Conservation (phyloP, 1,140 invertebrate genomes). For the Eupristina koningsbergeri region DNA sequence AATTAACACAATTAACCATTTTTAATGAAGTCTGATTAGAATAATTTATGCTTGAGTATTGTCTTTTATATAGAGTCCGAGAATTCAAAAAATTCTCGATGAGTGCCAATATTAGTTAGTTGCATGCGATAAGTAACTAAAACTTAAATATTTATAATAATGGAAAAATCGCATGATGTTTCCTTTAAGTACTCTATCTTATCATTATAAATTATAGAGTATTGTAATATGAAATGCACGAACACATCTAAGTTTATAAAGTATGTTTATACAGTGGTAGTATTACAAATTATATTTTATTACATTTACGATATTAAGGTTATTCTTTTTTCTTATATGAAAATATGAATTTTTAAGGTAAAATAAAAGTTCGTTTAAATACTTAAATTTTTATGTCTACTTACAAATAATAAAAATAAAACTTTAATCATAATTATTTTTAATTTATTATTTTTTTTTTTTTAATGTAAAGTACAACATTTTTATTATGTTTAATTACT, state of each 20-base stretch:
- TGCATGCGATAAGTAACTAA: not conserved
- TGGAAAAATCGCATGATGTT: constrained; percentile 7
- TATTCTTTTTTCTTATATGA: too few species aligned
- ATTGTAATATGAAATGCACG: not conserved
- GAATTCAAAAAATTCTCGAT: constrained; percentile 22
- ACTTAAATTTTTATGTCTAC: too few species aligned
- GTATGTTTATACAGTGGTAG: not conserved
- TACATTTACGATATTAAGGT: too few species aligned
- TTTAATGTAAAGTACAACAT: too few species aligned
- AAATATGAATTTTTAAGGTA: too few species aligned
- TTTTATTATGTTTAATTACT: too few species aligned
- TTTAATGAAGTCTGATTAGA: not conserved
- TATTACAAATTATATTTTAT: not conserved
- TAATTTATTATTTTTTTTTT: too few species aligned
- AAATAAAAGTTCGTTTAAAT: too few species aligned
- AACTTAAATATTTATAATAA: not conserved
- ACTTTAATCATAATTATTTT: too few species aligned
- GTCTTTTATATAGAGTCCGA: constrained; percentile 14
- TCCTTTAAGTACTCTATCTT: constrained; percentile 4
- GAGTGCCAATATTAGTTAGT: constrained; percentile 35
- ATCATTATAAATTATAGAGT: not conserved
- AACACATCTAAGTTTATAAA: not conserved
- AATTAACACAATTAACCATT: not conserved
- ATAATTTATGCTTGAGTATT: not conserved
- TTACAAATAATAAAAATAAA: too few species aligned